Percentiles rank a stretch among this genome's conserved stretches.
These are phyloP conservation scores for Chloroclysta siterata DNA, from an alignment of 2,888 invertebrate species.

Conservation along the genomic window DNA sequence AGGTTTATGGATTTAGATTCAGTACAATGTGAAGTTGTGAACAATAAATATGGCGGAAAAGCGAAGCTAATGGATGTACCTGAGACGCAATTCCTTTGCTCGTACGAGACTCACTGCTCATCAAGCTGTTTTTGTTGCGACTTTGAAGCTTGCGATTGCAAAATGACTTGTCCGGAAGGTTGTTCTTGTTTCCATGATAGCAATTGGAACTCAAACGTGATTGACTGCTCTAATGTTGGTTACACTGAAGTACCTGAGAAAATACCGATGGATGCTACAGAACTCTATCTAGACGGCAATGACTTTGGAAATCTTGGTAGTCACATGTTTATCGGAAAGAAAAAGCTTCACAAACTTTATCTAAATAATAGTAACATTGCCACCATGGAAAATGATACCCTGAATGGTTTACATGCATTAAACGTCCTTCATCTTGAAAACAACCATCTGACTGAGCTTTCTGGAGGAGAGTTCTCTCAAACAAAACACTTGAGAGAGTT, in stretches of 20 bases:
- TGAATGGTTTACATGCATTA: constrained; percentile 90
- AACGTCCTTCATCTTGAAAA: constrained; percentile 91
- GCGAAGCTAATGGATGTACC: constrained; percentile 88
- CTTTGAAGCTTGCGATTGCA: constrained; percentile 95
- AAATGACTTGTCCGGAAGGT: constrained; percentile 93
- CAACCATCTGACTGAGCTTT: constrained; percentile 88
- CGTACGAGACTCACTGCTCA: constrained; percentile 92
- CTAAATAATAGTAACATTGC: constrained; percentile 91
- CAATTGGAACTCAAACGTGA: constrained; percentile 92
- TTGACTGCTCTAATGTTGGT: constrained; percentile 91
- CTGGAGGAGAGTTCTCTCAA: constrained; percentile 92
- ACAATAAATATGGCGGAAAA: constrained; percentile 87
- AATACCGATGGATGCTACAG: constrained; percentile 95
- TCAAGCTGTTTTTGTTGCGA: constrained; percentile 94
- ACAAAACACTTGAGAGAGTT: constrained; percentile 90
- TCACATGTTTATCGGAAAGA: constrained; percentile 94
- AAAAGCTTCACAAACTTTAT: constrained; percentile 90
- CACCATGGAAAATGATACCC: constrained; percentile 90
- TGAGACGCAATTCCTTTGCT: constrained; percentile 91
- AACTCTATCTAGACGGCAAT: constrained; percentile 93
- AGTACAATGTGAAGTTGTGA: constrained; percentile 90
- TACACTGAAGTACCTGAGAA: constrained; percentile 90
- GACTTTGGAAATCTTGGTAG: constrained; percentile 89
- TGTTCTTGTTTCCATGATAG: constrained; percentile 94
- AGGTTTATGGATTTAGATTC: constrained; percentile 91